Base-by-base conservation (phyloP, 2,888 invertebrate species). In the Drosophila subquinaria region DNA sequence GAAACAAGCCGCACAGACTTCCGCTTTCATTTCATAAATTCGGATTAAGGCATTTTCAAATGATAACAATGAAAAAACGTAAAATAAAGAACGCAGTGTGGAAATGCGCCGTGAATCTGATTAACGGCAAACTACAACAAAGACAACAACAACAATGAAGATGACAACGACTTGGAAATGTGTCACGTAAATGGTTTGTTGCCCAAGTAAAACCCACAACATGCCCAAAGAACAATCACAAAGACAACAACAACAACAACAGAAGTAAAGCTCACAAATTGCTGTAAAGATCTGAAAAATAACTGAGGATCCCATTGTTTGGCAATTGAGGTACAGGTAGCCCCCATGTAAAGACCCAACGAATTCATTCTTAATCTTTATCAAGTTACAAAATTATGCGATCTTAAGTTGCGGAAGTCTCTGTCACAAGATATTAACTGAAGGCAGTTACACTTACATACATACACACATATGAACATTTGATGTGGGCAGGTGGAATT, bases 11-110 rank as follows among this genome's bases (percentile, higher is more conserved):
- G 73, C 89, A 88, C 64, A 65, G 84, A 89, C 89, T 86, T 86
- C 89, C 86, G 86, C 85, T 86, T 86, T 86, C 79, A 75, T 89
- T 86, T 85, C 82, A 86, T 86, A 89, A 86, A 86, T 89, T 87
- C 88, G 84, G 85, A 86, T 89, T 86, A 89, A 87, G 82, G 88
- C 89, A 84, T 85, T 85, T 85, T 83, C 87, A 78, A 82, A 88
- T 88, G 88, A 88, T 85, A 88, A 83, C 88, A 83, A 88, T 85
- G 88, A 30, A 83, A 85, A 53, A 43, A 50, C 4, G 52, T 35
- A 55, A 51, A 57, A 57, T 48, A 56, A 64, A 69, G 62, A 83
- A 60, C 75, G 51, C 60, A 55, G 66, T 82, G 84, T 83, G 57
- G 81, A 87, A 88, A 83, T 83, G 85, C 74, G 69, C 80, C 82